phyloP scores from a whole-genome alignment of 2,888 invertebrate species.

The Ichneumoninae sp. region DNA sequence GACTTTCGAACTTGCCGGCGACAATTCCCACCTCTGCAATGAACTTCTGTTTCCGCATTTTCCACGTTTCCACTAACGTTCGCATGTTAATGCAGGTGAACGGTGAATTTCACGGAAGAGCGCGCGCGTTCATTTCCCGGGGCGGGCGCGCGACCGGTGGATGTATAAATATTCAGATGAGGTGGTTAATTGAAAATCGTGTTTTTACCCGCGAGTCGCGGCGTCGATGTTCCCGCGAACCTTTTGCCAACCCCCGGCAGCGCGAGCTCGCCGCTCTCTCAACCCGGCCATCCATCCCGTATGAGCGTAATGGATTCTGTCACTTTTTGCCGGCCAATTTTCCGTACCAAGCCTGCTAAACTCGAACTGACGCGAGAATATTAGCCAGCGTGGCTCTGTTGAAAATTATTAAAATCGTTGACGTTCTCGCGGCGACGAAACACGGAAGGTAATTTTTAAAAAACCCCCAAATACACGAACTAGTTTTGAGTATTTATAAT shows the following conservation, averaged over 20 bases:
- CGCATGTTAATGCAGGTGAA: slow-evolving; percentile 66
- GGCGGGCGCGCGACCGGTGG: slow-evolving; percentile 39
- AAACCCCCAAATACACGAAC: slow-evolving; percentile 17
- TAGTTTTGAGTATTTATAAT: neutral
- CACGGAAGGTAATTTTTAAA: neutral
- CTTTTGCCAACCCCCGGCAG: slow-evolving; percentile 14
- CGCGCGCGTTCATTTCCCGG: slow-evolving; percentile 25
- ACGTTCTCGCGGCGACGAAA: slow-evolving; percentile 4
- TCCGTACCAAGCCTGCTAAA: slow-evolving; percentile 50
- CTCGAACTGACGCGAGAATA: slow-evolving; percentile 33
- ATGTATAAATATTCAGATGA: slow-evolving; percentile 72
- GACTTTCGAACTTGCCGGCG: neutral
- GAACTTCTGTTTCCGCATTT: slow-evolving; percentile 44
- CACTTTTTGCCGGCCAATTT: slow-evolving; percentile 67
- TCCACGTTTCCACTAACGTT: slow-evolving; percentile 46
- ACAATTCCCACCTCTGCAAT: slow-evolving; percentile 39
- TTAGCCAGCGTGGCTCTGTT: slow-evolving; percentile 31
- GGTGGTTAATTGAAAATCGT: slow-evolving; percentile 73
- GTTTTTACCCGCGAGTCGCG: slow-evolving; percentile 62
- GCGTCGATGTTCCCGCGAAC: slow-evolving; percentile 51
- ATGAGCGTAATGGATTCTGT: slow-evolving; percentile 69
- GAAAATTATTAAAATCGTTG: slow-evolving; percentile 40
- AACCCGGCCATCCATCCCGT: slow-evolving; percentile 2
- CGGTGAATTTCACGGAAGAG: slow-evolving; percentile 63
- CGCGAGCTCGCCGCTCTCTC: slow-evolving; percentile 4